Conservation (phyloP, 2,113 vertebrate genomes). For the Platichthys stellatus region DNA sequence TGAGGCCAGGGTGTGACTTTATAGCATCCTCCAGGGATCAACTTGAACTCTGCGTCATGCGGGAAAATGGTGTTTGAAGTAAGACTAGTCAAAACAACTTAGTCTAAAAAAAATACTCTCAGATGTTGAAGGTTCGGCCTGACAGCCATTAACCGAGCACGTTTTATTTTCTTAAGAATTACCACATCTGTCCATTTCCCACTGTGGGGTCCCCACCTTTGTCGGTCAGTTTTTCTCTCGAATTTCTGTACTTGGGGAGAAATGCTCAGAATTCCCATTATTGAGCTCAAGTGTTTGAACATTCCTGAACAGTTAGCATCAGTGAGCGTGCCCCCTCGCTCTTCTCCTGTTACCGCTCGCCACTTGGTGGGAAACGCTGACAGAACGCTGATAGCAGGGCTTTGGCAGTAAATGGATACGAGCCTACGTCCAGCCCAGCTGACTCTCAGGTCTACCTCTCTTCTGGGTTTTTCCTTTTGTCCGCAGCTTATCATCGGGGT, state of each 20-base stretch:
- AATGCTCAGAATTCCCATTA: constrained; percentile 12
- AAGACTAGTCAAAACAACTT: constrained; percentile 51
- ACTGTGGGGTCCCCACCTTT: constrained; percentile 1
- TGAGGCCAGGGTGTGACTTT: constrained; percentile 1
- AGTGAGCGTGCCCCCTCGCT: constrained; percentile 7
- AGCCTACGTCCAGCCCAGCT: constrained; percentile 10
- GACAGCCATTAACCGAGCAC: constrained; percentile 19
- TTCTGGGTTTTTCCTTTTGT: constrained; percentile 37
- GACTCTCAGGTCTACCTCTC: constrained; percentile 15
- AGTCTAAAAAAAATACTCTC: not conserved
- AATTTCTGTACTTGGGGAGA: constrained; percentile 3
- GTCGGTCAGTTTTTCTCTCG: constrained; percentile 15
- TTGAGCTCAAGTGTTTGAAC: constrained; percentile 57
- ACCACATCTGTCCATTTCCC: constrained; percentile 37
- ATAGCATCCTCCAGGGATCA: constrained; percentile 20
- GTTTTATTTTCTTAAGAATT: constrained; percentile 47
- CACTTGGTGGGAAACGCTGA: constrained; percentile 48
- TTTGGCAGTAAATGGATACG: constrained; percentile 40
- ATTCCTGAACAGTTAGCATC: constrained; percentile 55
- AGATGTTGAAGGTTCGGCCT: constrained; percentile 18
- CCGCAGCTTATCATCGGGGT: constrained; percentile 38
- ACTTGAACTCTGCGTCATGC: constrained; percentile 41
- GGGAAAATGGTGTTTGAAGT: constrained; percentile 39
- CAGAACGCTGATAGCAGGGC: constrained; percentile 40
- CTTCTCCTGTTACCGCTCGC: constrained; percentile 30